Percentiles rank a stretch among this genome's conserved stretches.
These are phyloP conservation scores for Petaurus breviceps DNA, from an alignment of 2,113 vertebrate species.

Conservation along the genomic window DNA sequence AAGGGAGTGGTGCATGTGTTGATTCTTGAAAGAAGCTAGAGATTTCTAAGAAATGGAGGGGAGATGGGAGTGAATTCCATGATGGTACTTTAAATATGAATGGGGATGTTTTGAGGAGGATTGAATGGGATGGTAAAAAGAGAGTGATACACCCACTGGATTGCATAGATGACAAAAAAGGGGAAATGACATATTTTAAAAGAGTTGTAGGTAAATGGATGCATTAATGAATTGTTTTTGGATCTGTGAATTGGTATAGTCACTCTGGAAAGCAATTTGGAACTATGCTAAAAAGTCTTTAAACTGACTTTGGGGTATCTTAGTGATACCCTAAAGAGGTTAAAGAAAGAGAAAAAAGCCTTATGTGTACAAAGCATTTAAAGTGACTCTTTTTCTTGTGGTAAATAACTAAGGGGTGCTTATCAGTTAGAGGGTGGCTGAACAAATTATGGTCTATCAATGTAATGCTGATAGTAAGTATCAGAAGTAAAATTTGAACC, in stretches of 20 bases:
- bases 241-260: not conserved
- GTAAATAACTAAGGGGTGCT: too few species aligned
- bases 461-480: too few species aligned
- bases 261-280: too few species aligned
- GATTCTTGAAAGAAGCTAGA: not conserved
- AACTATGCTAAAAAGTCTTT: too few species aligned
- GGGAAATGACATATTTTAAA: not conserved
- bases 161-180: not conserved
- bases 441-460: too few species aligned
- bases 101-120: not conserved
- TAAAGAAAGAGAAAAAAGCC: too few species aligned
- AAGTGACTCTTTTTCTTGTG: too few species aligned
- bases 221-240: not conserved
- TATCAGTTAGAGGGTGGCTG: too few species aligned
- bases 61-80: too few species aligned
- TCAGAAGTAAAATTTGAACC: not conserved
- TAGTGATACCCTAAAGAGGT: too few species aligned
- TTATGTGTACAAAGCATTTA: too few species aligned
- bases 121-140: not conserved
- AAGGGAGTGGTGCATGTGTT: not conserved
- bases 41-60: not conserved
- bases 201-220: not conserved
- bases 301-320: not conserved
- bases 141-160: not conserved
- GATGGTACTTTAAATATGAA: not conserved